Evolutionary conservation across 2,888 invertebrate genomes (phyloP).

Genomic region (Pelosia muscerda): DNA sequence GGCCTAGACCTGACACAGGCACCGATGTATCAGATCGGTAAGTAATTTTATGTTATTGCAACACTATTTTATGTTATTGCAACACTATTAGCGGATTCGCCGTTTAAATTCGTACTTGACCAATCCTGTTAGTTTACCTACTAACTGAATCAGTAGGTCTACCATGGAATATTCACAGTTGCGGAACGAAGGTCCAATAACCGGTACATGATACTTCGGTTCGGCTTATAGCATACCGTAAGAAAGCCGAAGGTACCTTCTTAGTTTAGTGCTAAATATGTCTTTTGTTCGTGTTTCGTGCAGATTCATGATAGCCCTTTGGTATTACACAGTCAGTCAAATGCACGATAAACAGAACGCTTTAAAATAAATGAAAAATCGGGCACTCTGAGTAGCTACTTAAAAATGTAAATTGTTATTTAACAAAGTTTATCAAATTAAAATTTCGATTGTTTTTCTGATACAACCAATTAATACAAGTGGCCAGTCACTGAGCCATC

Average conservation of each 20-base stretch:
- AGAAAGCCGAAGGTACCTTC: not conserved
- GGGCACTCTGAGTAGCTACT: not conserved
- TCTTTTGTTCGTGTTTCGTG: not conserved
- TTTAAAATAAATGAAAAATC: not conserved
- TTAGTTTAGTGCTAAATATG: not conserved
- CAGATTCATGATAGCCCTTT: not conserved
- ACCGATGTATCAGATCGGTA: slow-evolving; percentile 91
- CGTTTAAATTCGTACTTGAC: not conserved
- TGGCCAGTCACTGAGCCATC: not conserved
- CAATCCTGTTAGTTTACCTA: not conserved
- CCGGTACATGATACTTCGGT: not conserved
- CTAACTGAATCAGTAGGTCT: not conserved
- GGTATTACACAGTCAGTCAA: no score
- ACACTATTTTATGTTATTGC: not conserved
- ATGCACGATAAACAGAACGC: not conserved
- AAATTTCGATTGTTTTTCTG: no score
- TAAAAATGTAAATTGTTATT: not conserved
- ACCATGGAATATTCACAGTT: not conserved
- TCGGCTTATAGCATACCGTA: not conserved
- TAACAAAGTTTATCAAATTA: not conserved
- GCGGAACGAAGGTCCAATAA: not conserved
- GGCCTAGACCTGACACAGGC: slow-evolving; percentile 89
- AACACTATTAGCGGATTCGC: not conserved
- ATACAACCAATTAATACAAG: slow-evolving; percentile 1
- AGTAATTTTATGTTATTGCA: slow-evolving; percentile 57